A percentile compares a stretch with the other conserved stretches of the same genome.
These are phyloP conservation scores for Podargus strigoides DNA, from an alignment of 2,797 vertebrate species.

Conservation along the genomic window DNA sequence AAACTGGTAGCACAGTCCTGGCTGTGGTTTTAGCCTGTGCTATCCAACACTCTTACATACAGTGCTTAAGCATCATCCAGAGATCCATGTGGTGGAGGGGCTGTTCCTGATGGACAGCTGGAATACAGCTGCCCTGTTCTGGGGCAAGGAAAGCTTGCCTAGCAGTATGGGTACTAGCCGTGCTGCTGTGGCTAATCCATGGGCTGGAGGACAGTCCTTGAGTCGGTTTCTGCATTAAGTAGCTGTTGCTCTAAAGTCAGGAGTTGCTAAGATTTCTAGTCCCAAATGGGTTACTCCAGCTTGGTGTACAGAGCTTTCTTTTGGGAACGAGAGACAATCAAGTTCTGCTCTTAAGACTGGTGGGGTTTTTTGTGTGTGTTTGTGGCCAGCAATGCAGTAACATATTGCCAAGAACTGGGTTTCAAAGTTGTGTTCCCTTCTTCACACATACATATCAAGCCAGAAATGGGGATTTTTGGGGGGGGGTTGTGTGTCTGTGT, in stretches of 20 bases:
- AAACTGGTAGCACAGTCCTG: background rate
- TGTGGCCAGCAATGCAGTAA: background rate
- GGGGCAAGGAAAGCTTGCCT: background rate
- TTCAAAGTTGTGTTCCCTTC: background rate
- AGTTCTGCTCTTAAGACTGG: background rate
- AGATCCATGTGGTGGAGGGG: background rate
- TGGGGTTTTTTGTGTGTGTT: background rate
- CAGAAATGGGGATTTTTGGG: background rate
- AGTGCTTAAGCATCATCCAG: background rate
- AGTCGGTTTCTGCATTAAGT: fast-evolving
- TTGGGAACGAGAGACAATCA: background rate
- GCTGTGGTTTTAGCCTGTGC: background rate
- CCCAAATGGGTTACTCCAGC: background rate
- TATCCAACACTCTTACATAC: fast-evolving
- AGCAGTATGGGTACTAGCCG: fast-evolving
- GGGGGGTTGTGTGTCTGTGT: background rate
- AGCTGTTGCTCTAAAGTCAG: background rate
- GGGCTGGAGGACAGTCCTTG: background rate
- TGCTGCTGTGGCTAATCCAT: background rate
- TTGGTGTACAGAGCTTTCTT: background rate
- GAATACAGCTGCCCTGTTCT: fast-evolving
- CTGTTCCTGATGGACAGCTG: background rate
- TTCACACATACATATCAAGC: background rate
- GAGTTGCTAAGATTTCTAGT: background rate
- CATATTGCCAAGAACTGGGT: background rate